Percentiles rank a stretch among this genome's conserved stretches.
These are phyloP conservation scores for Sebastes schlegelii DNA, from an alignment of 2,113 vertebrate genomes.

Conservation along the genomic window DNA sequence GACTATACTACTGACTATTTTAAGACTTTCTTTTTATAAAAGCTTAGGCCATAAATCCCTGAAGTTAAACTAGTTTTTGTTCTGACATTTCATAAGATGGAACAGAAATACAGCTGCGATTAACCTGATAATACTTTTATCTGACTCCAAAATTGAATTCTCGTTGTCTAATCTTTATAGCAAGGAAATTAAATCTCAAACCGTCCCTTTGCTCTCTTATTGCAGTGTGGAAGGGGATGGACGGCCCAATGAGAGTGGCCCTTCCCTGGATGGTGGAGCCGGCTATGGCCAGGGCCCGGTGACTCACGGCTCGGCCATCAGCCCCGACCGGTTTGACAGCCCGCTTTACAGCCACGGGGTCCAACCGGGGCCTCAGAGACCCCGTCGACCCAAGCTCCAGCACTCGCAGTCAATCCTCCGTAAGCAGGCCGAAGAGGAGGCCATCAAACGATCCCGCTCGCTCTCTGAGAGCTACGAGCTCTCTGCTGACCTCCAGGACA, in stretches of 20 bases:
- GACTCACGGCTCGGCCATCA: slow-evolving; percentile 90
- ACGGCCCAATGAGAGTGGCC: slow-evolving; percentile 89
- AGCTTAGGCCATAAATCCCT: not conserved
- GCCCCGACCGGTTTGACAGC: slow-evolving; percentile 92
- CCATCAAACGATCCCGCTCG: slow-evolving; percentile 95
- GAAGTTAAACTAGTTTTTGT: slow-evolving; percentile 6
- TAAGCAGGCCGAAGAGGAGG: slow-evolving; percentile 98
- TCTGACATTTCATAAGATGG: slow-evolving; percentile 8
- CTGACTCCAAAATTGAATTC: not conserved
- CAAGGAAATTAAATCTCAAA: not conserved
- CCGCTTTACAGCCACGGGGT: slow-evolving; percentile 86
- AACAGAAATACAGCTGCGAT: not conserved
- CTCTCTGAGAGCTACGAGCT: slow-evolving; percentile 99
- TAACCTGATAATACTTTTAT: slow-evolving; percentile 21
- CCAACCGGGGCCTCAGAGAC: slow-evolving; percentile 89
- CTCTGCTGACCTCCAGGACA: slow-evolving; percentile 98
- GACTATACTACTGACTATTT: not conserved
- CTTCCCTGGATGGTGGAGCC: slow-evolving; percentile 90
- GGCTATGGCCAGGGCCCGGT: slow-evolving; percentile 89
- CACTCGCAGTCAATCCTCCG: slow-evolving; percentile 96
- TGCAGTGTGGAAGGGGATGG: slow-evolving; percentile 95
- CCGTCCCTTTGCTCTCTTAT: slow-evolving; percentile 30
- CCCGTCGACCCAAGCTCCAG: slow-evolving; percentile 93
- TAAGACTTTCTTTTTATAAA: not conserved
- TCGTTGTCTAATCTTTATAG: not conserved